These are phyloP conservation scores for Salvelinus alpinus DNA, from an alignment of 2,113 vertebrate species.

Conservation along the genomic window DNA sequence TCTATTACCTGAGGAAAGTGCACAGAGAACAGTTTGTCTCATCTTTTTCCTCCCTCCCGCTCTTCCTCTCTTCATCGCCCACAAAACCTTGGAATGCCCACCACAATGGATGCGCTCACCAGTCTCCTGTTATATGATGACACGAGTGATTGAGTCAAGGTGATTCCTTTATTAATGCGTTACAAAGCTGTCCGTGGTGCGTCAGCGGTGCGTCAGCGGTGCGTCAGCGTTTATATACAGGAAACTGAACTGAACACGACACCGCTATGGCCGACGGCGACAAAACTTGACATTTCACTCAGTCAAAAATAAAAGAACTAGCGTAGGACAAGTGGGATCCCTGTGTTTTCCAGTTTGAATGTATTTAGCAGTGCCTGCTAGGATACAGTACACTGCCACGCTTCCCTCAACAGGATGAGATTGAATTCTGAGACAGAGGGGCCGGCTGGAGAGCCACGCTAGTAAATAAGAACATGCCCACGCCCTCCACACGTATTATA, in stretches of 20 bases:
- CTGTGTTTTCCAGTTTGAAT: background rate
- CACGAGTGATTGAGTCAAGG: background rate
- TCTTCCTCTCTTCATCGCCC: background rate
- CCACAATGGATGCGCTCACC: background rate
- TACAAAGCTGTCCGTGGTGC: too few species aligned
- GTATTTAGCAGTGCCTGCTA: background rate
- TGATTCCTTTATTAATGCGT: background rate
- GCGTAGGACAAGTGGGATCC: background rate
- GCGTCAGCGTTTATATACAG: background rate
- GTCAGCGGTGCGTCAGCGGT: background rate
- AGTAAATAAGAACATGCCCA: background rate
- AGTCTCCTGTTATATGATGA: background rate
- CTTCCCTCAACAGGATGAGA: background rate
- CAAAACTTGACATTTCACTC: conserved; percentile 4
- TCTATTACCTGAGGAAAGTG: background rate
- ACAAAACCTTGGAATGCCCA: background rate
- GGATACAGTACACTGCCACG: background rate
- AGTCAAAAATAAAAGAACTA: background rate
- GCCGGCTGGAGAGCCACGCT: background rate
- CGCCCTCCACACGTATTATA: background rate
- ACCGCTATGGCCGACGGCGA: background rate
- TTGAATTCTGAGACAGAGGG: background rate
- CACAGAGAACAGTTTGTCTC: background rate
- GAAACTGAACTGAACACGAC: background rate
- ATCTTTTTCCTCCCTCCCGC: background rate